Evolutionary conservation across 2,797 vertebrate species (phyloP).

Genomic region (Oceanodroma leucorhoa): DNA sequence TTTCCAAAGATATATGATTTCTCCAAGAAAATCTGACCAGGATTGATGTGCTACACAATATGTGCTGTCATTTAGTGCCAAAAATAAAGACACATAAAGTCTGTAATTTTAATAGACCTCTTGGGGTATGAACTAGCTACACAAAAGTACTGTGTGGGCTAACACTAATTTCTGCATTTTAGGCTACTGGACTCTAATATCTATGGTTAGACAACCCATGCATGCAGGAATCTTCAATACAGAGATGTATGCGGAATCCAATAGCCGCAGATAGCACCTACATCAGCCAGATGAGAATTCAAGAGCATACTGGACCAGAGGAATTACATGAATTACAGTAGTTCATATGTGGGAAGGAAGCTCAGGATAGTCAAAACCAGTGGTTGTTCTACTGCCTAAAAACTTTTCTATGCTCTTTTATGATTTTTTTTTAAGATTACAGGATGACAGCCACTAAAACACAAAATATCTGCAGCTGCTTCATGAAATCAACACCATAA

Average conservation of each 20-base stretch:
- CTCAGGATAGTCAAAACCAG: background rate
- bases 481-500: background rate
- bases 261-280: background rate
- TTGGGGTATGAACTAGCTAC: background rate
- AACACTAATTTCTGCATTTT: background rate
- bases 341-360: background rate
- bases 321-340: background rate
- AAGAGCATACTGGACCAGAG: background rate
- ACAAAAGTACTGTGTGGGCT: background rate
- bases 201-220: background rate
- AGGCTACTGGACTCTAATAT: background rate
- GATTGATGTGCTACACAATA: background rate
- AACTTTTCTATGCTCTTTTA: background rate
- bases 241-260: background rate
- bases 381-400: background rate
- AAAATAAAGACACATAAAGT: background rate
- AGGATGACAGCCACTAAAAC: background rate
- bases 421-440: background rate
- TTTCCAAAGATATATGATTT: background rate
- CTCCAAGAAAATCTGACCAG: background rate
- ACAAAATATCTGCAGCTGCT: background rate
- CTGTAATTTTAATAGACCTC: background rate
- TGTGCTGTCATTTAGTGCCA: background rate
- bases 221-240: background rate
- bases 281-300: rapidly evolving